Percentiles rank a stretch among this genome's conserved stretches.
Evolutionary conservation across 2,113 vertebrate species (phyloP).

Genomic region (Xenus cinereus): DNA sequence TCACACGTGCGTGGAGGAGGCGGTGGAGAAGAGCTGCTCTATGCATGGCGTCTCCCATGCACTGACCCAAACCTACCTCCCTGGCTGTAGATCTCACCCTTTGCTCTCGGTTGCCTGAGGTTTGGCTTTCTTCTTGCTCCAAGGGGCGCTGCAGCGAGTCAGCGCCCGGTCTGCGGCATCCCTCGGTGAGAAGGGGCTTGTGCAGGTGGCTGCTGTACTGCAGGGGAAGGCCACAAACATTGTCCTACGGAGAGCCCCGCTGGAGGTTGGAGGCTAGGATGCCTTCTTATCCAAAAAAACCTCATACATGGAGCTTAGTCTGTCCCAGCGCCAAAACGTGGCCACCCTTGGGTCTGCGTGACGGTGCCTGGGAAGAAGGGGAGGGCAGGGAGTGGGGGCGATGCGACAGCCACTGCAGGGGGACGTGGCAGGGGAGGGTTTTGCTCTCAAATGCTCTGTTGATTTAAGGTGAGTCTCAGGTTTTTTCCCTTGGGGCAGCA

Average conservation of each 20-base stretch:
- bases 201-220: neutral
- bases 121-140: neutral
- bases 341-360: rapidly evolving
- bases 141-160: neutral
- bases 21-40: neutral
- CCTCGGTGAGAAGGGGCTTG: neutral
- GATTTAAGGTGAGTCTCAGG: neutral
- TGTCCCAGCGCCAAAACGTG: neutral
- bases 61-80: neutral
- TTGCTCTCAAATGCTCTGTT: neutral
- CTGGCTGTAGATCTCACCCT: neutral
- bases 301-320: neutral
- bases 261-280: neutral
- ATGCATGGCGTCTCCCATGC: neutral
- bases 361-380: neutral
- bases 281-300: neutral
- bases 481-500: neutral
- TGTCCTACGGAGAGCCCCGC: neutral
- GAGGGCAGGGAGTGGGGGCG: neutral
- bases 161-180: rapidly evolving
- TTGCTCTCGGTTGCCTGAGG: neutral
- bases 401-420: rapidly evolving
- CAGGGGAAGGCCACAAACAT: neutral
- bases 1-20: neutral
- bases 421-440: neutral